A percentile compares a stretch with the other conserved stretches of the same genome.
Evolutionary conservation across 2,888 invertebrate species (phyloP).

Genomic region (Sinotaia quadrata): DNA sequence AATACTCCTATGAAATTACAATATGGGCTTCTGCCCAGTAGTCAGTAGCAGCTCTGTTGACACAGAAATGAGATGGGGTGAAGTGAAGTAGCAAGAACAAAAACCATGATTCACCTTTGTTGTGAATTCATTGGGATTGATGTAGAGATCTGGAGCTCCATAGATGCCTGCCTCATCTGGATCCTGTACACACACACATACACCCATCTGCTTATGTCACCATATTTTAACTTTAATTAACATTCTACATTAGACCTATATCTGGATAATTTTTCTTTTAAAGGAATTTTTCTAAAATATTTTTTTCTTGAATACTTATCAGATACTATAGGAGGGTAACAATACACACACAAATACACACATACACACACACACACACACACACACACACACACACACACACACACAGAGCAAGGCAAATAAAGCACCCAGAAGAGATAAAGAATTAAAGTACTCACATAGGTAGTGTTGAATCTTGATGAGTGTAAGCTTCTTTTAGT

Average conservation of each 20-base stretch:
- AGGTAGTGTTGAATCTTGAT: too few species aligned
- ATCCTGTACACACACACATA: too few species aligned
- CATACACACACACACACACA: neutral
- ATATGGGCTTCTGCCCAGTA: too few species aligned
- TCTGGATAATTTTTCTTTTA: neutral
- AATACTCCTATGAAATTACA: too few species aligned
- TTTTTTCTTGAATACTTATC: neutral
- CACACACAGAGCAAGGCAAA: neutral
- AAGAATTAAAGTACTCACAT: too few species aligned
- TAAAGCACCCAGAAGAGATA: too few species aligned
- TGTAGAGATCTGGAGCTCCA: constrained; percentile 75
- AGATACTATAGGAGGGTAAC: neutral
- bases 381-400: neutral
- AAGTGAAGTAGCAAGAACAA: too few species aligned
- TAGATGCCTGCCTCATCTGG: constrained; percentile 65
- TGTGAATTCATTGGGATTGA: constrained; percentile 85
- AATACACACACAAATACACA: neutral
- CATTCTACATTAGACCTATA: neutral
- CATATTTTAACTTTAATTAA: neutral
- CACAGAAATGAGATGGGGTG: too few species aligned
- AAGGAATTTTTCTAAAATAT: neutral
- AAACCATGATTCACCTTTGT: constrained; percentile 62
- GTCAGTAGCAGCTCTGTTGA: too few species aligned
- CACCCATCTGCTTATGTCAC: too few species aligned
- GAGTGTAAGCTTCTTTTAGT: too few species aligned